Percentiles rank a stretch among this genome's conserved stretches.
Evolutionary conservation across 2,113 vertebrate species (phyloP).

Genomic region (Oryzias woworae): DNA sequence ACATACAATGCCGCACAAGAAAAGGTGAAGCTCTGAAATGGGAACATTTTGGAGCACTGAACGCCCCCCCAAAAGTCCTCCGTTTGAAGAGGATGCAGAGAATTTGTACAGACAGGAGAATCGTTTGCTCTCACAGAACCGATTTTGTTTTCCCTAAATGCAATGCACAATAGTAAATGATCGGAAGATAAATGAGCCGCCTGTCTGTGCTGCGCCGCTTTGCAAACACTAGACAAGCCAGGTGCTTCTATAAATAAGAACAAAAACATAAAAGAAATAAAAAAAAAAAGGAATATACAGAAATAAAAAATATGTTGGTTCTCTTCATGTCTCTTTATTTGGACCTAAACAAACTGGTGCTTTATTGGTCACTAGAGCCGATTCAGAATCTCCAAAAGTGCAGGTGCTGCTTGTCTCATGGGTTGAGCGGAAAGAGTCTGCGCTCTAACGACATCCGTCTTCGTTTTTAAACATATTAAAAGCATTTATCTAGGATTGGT

Average conservation of each 20-base stretch:
- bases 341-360: conserved; percentile 32
- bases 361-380: conserved; percentile 56
- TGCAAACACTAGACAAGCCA: conserved; percentile 16
- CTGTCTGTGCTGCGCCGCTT: background rate
- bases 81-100: conserved; percentile 46
- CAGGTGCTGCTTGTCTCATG: conserved; percentile 56
- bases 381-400: conserved; percentile 41
- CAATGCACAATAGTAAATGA: conserved; percentile 65
- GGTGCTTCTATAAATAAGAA: conserved; percentile 66
- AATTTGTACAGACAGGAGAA: conserved; percentile 36
- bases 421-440: conserved; percentile 41
- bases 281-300: conserved; percentile 48
- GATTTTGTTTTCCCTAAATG: conserved; percentile 48
- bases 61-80: conserved; percentile 41
- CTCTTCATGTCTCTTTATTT: conserved; percentile 35
- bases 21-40: conserved; percentile 62
- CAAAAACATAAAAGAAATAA: conserved; percentile 26
- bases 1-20: conserved; percentile 69
- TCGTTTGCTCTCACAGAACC: conserved; percentile 48
- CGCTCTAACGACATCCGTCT: conserved; percentile 5
- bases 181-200: conserved; percentile 43
- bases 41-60: conserved; percentile 47
- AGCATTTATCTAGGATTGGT: too few species aligned
- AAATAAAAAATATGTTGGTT: conserved; percentile 42
- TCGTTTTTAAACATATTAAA: background rate